phyloP scores from a whole-genome alignment of 2,797 vertebrate genomes.

The Heterohyrax brucei region DNA sequence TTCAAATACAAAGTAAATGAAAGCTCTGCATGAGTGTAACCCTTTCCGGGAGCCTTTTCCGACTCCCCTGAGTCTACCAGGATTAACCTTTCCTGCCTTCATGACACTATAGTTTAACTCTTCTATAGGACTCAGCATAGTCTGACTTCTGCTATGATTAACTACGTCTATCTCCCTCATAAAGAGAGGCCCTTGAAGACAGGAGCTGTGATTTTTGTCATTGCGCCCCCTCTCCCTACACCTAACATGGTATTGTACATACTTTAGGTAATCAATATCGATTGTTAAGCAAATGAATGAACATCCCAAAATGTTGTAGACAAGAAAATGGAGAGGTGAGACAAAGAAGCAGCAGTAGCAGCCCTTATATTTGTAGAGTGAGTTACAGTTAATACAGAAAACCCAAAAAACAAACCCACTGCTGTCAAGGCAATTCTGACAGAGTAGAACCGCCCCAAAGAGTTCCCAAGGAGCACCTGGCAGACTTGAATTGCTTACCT shows the following conservation, averaged over 20 bases:
- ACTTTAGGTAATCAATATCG: neutral
- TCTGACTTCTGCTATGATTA: neutral
- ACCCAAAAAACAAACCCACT: too few species aligned
- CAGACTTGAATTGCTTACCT: too few species aligned
- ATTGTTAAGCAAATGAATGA: conserved; percentile 35
- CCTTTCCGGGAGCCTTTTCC: conserved; percentile 10
- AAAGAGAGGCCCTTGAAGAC: neutral
- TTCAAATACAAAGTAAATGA: neutral
- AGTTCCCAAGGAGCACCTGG: too few species aligned
- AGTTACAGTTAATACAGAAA: neutral
- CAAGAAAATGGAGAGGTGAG: conserved; percentile 42
- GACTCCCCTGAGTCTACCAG: neutral
- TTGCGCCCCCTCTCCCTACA: neutral
- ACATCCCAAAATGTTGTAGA: neutral
- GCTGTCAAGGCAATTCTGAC: too few species aligned
- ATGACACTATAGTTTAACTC: neutral
- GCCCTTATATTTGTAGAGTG: neutral
- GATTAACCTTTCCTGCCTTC: neutral
- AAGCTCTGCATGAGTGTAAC: neutral
- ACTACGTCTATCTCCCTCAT: neutral
- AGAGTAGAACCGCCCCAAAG: too few species aligned
- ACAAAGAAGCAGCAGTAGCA: neutral
- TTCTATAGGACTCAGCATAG: neutral
- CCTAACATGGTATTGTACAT: neutral
- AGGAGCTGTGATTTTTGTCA: neutral